A percentile compares a stretch with the other conserved stretches of the same genome.
These are phyloP conservation scores for Scaptodrosophila latifasciaeformis DNA, from an alignment of 2,888 invertebrate genomes.

Conservation along the genomic window DNA sequence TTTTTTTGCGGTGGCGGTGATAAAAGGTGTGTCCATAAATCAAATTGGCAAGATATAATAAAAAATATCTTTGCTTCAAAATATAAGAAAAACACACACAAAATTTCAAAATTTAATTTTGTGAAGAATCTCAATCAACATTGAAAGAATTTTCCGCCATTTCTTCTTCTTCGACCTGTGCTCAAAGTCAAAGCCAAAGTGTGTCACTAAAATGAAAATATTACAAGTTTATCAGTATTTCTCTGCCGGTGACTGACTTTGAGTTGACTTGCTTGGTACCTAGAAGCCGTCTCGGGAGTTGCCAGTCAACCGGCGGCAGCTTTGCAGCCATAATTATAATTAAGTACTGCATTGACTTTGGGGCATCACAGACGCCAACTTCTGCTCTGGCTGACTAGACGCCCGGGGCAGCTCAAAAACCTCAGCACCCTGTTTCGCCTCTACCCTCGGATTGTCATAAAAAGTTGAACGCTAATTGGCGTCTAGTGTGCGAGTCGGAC, in stretches of 20 bases:
- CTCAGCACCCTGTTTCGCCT: constrained; percentile 32
- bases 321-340: constrained; percentile 62
- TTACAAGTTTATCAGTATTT: too few relatives aligned
- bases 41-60: constrained; percentile 36
- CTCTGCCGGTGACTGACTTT: too few relatives aligned
- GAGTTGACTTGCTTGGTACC: too few relatives aligned
- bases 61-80: constrained; percentile 6
- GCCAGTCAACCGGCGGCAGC: background rate
- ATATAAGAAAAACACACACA: background rate
- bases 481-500: constrained; percentile 49
- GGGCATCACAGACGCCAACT: too few relatives aligned
- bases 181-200: constrained; percentile 57
- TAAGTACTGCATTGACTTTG: constrained; percentile 55
- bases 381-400: constrained; percentile 15
- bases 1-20: constrained; percentile 64
- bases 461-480: constrained; percentile 69
- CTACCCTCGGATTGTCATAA: constrained; percentile 69
- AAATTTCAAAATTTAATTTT: background rate
- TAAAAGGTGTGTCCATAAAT: constrained; percentile 67
- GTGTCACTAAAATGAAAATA: too few relatives aligned
- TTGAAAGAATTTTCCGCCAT: too few relatives aligned
- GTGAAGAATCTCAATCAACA: too few relatives aligned
- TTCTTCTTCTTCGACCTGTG: constrained; percentile 63
- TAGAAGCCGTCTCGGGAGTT: too few relatives aligned
- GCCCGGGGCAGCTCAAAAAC: background rate